These are phyloP conservation scores for Holotrichia oblita DNA, from an alignment of 1,140 invertebrate genomes.

Conservation along the genomic window DNA sequence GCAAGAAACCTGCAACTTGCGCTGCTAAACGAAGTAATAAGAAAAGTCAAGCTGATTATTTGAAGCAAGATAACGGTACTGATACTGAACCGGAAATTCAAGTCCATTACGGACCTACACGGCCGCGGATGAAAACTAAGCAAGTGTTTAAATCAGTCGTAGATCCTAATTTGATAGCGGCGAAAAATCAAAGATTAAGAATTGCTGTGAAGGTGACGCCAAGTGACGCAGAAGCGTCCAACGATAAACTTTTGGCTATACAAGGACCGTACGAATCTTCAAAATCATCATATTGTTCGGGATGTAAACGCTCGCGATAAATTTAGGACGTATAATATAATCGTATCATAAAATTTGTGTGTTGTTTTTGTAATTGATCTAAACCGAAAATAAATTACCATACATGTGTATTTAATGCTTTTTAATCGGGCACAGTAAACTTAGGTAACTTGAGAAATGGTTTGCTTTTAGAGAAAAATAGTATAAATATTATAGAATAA, in stretches of 20 bases:
- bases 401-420: not conserved
- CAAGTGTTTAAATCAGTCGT: not conserved
- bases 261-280: not conserved
- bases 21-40: not conserved
- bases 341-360: not conserved
- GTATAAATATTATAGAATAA: too few relatives aligned
- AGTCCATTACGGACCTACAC: slow-evolving; percentile 15
- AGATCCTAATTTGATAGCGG: not conserved
- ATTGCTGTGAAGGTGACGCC: slow-evolving; percentile 6
- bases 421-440: not conserved
- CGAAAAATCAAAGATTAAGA: slow-evolving; percentile 7
- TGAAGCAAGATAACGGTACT: not conserved
- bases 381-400: not conserved
- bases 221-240: not conserved
- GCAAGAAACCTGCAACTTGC: not conserved
- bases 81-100: slow-evolving; percentile 24
- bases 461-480: too few relatives aligned
- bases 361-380: not conserved
- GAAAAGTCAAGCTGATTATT: not conserved
- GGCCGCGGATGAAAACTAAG: slow-evolving; percentile 7
- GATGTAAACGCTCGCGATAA: not conserved
- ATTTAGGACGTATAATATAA: not conserved
- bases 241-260: slow-evolving; percentile 9
- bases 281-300: not conserved
- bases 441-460: too few relatives aligned